Evolutionary conservation across 2,888 invertebrate species (phyloP), one percentile per base, ranked within the genome.

Genomic region (Hirtodrosophila confusa): DNA sequence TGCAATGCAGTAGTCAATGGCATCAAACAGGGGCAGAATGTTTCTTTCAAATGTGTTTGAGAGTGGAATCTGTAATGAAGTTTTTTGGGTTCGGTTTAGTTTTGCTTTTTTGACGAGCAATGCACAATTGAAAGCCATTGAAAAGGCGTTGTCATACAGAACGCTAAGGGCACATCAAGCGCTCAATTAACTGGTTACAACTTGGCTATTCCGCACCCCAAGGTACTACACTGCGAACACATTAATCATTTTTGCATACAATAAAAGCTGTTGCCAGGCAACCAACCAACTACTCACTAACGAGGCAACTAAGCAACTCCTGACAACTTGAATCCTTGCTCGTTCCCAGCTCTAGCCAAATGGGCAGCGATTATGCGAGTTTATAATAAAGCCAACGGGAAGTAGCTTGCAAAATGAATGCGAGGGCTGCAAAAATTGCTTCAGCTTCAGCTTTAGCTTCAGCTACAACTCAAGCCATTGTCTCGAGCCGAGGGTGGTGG

Each of bases 181-280:
- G 78, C 80, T 76, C 85, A 84, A 78, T 84, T 84, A 84, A 84
- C 80, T 76, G 58, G 65, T 69, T 70, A 78, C 66, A 68, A 77
- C 56, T 66, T 69, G 69, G 64, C 67, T 60, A 23, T 12, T 36
- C 6, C 9, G 51, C 23, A 43, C 55, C 63, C 45, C 45, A 57
- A 73, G 72, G 63, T 47, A 57, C 63, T 27, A 12, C 31, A 36
- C 4, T 27, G 27, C 2, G 5, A 54, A 65, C 54, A 70, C 80
- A 84, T 84, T 84, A 84, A 84, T 84, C 84, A 83, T 86, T 71
- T 77, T 74, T 72, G 75, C 84, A 86, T 85, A 78, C 71, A 80
- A 84, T 72, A 66, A 78, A 72, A 66, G 67, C 75, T 55, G 61
- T 48, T 72, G 62, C 63, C 55, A 53, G 51, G 65, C 63, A 53